phyloP scores from a whole-genome alignment of 2,797 vertebrate genomes.

The Coregonus suidteri region DNA sequence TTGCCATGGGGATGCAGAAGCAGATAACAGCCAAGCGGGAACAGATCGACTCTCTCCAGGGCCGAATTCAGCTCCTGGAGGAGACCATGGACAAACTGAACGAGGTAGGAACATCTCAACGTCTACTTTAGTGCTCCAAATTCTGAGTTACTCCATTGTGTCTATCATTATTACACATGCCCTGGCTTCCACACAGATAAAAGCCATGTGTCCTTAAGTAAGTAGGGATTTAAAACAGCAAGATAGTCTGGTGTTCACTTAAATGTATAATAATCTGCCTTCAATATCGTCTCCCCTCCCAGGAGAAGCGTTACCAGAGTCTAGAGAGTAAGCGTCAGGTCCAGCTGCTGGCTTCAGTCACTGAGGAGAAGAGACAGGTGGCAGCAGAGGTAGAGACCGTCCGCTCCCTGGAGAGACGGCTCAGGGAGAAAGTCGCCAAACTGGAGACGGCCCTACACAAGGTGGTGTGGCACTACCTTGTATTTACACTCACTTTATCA shows the following conservation, averaged over 20 bases:
- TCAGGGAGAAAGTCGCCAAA: slow-evolving; percentile 73
- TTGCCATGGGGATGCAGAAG: slow-evolving; percentile 84
- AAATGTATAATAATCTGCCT: not conserved
- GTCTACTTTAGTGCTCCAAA: not conserved
- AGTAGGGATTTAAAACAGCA: not conserved
- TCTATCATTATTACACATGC: no score
- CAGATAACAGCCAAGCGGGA: slow-evolving; percentile 83
- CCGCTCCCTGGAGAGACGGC: slow-evolving; percentile 71
- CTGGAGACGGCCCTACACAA: slow-evolving; percentile 85
- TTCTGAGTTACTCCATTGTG: no score
- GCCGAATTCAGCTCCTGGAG: slow-evolving; percentile 84
- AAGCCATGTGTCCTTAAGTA: not conserved
- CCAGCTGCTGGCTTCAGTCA: slow-evolving; percentile 68
- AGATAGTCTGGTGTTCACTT: not conserved
- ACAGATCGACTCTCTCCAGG: slow-evolving; percentile 81
- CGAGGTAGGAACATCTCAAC: slow-evolving; percentile 68
- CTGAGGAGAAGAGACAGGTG: slow-evolving; percentile 78
- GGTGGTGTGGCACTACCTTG: slow-evolving; percentile 61
- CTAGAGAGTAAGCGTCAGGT: slow-evolving; percentile 72
- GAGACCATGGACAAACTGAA: slow-evolving; percentile 73
- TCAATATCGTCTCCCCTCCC: slow-evolving; percentile 11
- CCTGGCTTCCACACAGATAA: not conserved
- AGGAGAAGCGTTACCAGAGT: slow-evolving; percentile 81
- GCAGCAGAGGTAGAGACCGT: slow-evolving; percentile 76
- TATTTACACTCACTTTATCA: not conserved